Percentiles rank a stretch among this genome's conserved stretches.
Evolutionary conservation across 2,888 invertebrate genomes (phyloP).

Genomic region (Tachina fera): DNA sequence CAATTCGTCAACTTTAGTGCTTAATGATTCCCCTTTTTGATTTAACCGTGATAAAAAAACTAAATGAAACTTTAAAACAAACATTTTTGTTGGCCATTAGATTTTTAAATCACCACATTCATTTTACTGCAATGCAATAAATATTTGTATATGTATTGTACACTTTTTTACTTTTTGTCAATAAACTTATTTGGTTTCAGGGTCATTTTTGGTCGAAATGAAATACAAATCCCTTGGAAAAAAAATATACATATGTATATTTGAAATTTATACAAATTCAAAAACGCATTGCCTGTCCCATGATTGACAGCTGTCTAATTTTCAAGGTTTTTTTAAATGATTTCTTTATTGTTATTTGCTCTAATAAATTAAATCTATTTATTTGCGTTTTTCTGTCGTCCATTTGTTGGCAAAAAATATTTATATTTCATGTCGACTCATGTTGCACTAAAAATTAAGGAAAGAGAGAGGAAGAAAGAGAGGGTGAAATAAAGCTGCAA

Average conservation of each 20-base stretch:
- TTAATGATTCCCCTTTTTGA: no score
- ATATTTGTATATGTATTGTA: background rate
- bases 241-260: background rate
- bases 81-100: constrained; percentile 20
- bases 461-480: background rate
- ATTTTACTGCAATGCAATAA: background rate
- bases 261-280: constrained; percentile 10
- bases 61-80: constrained; percentile 15
- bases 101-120: constrained; percentile 19
- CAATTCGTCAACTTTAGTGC: no score
- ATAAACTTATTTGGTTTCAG: constrained; percentile 25
- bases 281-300: constrained; percentile 44
- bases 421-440: background rate
- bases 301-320: constrained; percentile 51
- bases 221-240: background rate
- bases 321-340: constrained; percentile 44
- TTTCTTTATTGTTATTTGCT: background rate
- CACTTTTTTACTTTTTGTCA: constrained; percentile 4
- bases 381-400: constrained; percentile 12
- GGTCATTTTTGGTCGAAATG: constrained; percentile 29
- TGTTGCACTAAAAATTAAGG: constrained; percentile 1
- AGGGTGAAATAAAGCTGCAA: background rate
- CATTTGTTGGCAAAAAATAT: background rate
- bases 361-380: constrained; percentile 21
- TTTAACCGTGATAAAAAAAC: no score